A percentile compares a stretch with the other conserved stretches of the same genome.
Evolutionary conservation across 2,888 invertebrate genomes (phyloP).

Genomic region (Sialis fuliginosa): DNA sequence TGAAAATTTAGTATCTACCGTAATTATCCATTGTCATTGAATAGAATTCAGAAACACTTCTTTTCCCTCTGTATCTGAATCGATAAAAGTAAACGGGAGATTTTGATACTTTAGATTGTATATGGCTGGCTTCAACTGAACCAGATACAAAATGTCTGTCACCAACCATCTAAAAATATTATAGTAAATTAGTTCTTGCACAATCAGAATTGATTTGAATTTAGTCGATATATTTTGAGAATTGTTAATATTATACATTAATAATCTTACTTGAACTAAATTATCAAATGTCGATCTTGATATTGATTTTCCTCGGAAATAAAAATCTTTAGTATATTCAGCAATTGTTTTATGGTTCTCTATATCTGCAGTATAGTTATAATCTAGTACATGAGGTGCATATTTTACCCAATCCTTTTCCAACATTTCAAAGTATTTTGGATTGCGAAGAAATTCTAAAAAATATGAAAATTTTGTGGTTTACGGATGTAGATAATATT

Average conservation of each 20-base stretch:
- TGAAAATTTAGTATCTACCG: too few species aligned
- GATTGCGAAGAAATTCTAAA: not conserved
- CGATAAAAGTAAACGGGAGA: conserved; percentile 41
- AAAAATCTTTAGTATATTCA: conserved; percentile 33
- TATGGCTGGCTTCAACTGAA: conserved; percentile 32
- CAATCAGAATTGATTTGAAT: too few species aligned
- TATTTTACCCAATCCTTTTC: conserved; percentile 38
- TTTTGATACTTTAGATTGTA: conserved; percentile 33
- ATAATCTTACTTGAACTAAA: conserved; percentile 10
- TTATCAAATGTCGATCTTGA: conserved; percentile 14
- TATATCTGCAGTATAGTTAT: conserved; percentile 35
- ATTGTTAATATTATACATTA: not conserved
- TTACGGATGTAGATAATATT: not conserved
- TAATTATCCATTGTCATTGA: conserved; percentile 29
- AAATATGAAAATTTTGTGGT: not conserved
- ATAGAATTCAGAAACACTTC: conserved; percentile 16
- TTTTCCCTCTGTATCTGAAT: conserved; percentile 25
- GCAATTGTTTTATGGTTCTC: conserved; percentile 28
- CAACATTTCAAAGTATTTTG: conserved; percentile 19
- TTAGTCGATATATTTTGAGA: not conserved
- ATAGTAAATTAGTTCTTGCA: not conserved
- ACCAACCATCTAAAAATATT: conserved; percentile 30
- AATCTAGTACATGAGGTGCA: conserved; percentile 43
- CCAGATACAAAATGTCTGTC: conserved; percentile 39
- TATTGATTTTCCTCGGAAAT: conserved; percentile 33